Conservation (phyloP, 2,797 vertebrate genomes). For the Trichosurus vulpecula region DNA sequence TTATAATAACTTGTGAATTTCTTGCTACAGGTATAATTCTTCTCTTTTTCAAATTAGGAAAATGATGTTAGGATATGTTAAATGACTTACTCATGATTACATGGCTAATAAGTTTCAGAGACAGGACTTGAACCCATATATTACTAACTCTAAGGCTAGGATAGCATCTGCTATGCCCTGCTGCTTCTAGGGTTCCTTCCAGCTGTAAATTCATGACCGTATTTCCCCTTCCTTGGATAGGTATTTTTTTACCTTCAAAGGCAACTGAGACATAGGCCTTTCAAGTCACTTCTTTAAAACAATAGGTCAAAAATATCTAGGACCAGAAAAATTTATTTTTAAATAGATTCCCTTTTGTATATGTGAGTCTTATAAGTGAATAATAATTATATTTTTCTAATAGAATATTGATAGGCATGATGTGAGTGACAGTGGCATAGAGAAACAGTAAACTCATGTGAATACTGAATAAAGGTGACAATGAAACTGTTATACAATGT, state of each 20-base stretch:
- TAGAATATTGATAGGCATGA: constrained; percentile 77
- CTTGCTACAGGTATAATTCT: not conserved
- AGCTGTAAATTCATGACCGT: too few species aligned
- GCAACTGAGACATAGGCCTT: not conserved
- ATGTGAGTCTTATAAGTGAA: constrained; percentile 25
- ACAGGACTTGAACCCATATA: not conserved
- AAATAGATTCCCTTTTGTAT: not conserved
- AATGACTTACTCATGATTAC: not conserved
- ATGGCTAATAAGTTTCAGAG: too few species aligned
- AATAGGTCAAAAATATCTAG: not conserved
- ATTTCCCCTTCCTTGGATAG: not conserved
- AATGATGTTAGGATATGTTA: not conserved
- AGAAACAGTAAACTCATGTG: constrained; percentile 75
- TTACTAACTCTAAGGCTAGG: not conserved
- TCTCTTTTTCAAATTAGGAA: not conserved
- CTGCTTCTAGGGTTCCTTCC: not conserved
- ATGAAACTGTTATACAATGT: constrained; percentile 75
- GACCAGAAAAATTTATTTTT: not conserved
- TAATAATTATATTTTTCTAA: constrained; percentile 73
- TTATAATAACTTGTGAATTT: not conserved
- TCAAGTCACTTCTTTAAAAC: not conserved
- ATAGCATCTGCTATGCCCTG: not conserved
- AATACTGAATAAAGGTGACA: constrained; percentile 68
- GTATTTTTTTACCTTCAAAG: not conserved
- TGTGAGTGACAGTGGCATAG: constrained; percentile 75